phyloP scores from a whole-genome alignment of 2,113 vertebrate species.

The Lutjanus erythropterus region DNA sequence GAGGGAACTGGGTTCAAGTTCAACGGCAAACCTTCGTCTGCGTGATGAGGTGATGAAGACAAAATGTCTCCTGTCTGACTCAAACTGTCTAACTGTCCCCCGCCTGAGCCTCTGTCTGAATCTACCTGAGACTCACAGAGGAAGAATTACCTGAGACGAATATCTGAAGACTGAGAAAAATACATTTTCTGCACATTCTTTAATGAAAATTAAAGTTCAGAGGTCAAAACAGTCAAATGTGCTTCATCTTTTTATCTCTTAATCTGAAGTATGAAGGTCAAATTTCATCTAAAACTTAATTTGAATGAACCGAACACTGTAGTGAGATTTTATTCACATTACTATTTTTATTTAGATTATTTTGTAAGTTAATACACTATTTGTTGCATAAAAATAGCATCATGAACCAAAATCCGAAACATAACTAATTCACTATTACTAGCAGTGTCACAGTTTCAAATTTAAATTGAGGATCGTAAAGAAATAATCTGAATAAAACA shows the following conservation, averaged over 20 bases:
- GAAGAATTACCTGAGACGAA: neutral
- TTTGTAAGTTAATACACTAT: neutral
- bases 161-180: neutral
- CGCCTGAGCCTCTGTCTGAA: neutral
- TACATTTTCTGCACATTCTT: neutral
- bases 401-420: no score
- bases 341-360: neutral
- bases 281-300: neutral
- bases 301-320: no score
- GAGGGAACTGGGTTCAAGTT: slow-evolving; percentile 81
- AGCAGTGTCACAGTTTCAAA: no score
- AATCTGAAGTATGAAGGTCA: neutral
- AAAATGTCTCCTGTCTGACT: slow-evolving; percentile 42
- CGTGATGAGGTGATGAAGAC: slow-evolving; percentile 59
- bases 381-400: no score
- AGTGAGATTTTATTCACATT: neutral
- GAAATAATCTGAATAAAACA: no score
- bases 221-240: neutral
- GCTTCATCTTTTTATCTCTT: neutral
- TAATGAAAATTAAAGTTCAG: neutral
- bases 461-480: no score
- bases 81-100: neutral
- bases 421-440: no score
- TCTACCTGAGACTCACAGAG: neutral
- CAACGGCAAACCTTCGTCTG: slow-evolving; percentile 72